phyloP scores from a whole-genome alignment of 1,140 invertebrate genomes.

The Temnothorax curvispinosus region DNA sequence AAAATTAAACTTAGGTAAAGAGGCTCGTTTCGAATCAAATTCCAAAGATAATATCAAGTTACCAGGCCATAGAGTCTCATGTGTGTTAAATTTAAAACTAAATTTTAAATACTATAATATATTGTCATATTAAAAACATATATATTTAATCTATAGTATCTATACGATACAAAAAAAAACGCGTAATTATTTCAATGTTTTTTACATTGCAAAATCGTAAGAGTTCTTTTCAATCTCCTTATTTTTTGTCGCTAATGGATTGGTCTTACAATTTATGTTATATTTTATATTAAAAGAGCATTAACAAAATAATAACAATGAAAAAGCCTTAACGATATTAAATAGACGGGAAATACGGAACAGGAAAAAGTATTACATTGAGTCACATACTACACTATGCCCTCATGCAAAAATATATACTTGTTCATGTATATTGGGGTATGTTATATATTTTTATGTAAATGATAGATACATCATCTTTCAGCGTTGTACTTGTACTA shows the following conservation, averaged over 20 bases:
- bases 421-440: slow-evolving; percentile 94
- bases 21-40: too few relatives aligned
- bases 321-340: slow-evolving; percentile 50
- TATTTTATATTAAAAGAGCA: background rate
- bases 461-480: slow-evolving; percentile 25
- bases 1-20: too few relatives aligned
- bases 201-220: slow-evolving; percentile 22
- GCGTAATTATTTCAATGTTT: too few relatives aligned
- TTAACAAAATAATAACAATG: background rate
- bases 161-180: too few relatives aligned
- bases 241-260: background rate
- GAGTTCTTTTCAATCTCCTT: background rate
- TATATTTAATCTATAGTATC: too few relatives aligned
- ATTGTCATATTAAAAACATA: too few relatives aligned
- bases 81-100: too few relatives aligned
- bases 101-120: too few relatives aligned
- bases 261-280: background rate
- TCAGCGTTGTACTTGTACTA: background rate
- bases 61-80: too few relatives aligned
- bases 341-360: slow-evolving; percentile 90
- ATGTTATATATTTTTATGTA: slow-evolving; percentile 78
- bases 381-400: slow-evolving; percentile 94
- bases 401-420: slow-evolving; percentile 88
- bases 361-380: slow-evolving; percentile 92
- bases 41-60: too few relatives aligned